phyloP scores from a whole-genome alignment of 2,888 invertebrate species.

The Malacosoma neustria region DNA sequence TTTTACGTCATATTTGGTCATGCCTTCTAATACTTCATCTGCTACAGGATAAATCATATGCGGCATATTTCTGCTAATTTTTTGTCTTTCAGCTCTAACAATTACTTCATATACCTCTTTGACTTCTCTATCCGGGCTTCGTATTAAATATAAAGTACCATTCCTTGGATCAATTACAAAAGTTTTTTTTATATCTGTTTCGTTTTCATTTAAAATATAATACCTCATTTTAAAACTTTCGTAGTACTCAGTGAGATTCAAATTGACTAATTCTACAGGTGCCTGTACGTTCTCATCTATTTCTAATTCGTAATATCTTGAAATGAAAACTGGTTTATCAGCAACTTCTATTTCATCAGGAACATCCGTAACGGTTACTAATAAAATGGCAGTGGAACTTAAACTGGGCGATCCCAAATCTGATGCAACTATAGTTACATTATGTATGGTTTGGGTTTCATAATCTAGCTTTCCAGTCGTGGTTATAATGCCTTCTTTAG shows the following conservation, averaged over 20 bases:
- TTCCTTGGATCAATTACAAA: slow-evolving; percentile 86
- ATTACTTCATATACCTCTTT: slow-evolving; percentile 78
- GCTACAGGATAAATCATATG: slow-evolving; percentile 85
- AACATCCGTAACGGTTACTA: slow-evolving; percentile 80
- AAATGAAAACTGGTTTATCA: slow-evolving; percentile 74
- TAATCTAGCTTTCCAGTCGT: slow-evolving; percentile 83
- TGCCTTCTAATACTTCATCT: slow-evolving; percentile 81
- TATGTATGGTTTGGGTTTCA: slow-evolving; percentile 79
- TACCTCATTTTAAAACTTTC: slow-evolving; percentile 78
- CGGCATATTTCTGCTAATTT: slow-evolving; percentile 79
- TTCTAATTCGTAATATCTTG: slow-evolving; percentile 86
- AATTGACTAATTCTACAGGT: slow-evolving; percentile 82
- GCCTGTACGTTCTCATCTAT: slow-evolving; percentile 87
- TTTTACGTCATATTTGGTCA: slow-evolving; percentile 86
- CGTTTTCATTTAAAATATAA: slow-evolving; percentile 77
- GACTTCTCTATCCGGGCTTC: slow-evolving; percentile 84
- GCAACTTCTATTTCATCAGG: slow-evolving; percentile 71
- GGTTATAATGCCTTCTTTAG: slow-evolving; percentile 87
- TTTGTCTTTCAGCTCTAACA: slow-evolving; percentile 68
- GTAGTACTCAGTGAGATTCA: slow-evolving; percentile 83
- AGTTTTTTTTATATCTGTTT: slow-evolving; percentile 71
- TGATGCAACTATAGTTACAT: slow-evolving; percentile 87
- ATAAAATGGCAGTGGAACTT: slow-evolving; percentile 83
- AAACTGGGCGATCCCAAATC: slow-evolving; percentile 90
- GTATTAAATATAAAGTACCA: slow-evolving; percentile 82